Conservation (phyloP, 2,797 vertebrate species). For the Melopsittacus undulatus region DNA sequence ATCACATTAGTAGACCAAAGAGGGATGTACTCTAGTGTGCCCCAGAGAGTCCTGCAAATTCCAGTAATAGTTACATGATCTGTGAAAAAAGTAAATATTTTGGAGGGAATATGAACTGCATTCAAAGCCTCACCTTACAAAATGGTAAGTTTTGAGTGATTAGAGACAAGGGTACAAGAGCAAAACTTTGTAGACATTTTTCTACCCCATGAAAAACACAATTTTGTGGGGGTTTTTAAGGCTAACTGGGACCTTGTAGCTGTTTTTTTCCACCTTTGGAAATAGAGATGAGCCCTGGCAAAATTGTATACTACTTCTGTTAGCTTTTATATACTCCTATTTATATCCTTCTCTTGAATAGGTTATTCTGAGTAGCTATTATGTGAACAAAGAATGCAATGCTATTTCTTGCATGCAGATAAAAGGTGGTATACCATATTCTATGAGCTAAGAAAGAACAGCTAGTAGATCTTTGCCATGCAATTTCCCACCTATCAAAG, state of each 20-base stretch:
- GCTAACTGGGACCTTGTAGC: neutral
- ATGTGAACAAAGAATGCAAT: neutral
- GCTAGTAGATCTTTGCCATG: neutral
- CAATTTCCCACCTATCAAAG: neutral
- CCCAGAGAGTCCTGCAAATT: neutral
- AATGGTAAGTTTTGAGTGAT: neutral
- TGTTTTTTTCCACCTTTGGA: neutral
- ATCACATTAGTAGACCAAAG: neutral
- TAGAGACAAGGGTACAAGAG: neutral
- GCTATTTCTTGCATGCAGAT: neutral
- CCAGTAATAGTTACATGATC: neutral
- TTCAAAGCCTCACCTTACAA: neutral
- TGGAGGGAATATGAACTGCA: neutral
- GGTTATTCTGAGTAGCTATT: neutral
- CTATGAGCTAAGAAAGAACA: neutral
- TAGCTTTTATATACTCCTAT: neutral
- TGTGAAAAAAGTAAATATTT: neutral
- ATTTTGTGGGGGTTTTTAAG: neutral
- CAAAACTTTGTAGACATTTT: neutral
- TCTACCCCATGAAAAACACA: neutral
- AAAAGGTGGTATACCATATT: neutral
- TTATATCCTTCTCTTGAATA: neutral
- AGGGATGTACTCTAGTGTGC: neutral
- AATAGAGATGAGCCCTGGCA: neutral
- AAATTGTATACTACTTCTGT: neutral